Percentiles rank a stretch among this genome's conserved stretches.
phyloP scores from a whole-genome alignment of 2,797 vertebrate species.

The Rhinogobio ventralis region DNA sequence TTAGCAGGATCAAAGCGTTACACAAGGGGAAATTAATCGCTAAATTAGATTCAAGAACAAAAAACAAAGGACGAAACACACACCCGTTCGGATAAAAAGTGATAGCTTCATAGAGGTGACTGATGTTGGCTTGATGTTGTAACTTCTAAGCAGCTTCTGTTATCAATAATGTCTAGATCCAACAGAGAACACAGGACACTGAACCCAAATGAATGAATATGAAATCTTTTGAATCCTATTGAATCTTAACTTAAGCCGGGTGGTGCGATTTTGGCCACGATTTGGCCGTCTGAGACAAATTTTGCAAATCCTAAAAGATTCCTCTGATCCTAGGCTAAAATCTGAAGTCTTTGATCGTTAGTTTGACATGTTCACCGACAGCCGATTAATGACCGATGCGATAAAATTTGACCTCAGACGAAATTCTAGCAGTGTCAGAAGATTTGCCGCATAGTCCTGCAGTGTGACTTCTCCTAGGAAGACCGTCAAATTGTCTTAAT shows the following conservation, averaged over 20 bases:
- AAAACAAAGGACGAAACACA: conserved; percentile 28
- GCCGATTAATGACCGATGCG: too few relatives aligned
- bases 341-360: too few relatives aligned
- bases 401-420: too few relatives aligned
- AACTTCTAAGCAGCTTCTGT: conserved; percentile 9
- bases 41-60: conserved; percentile 41
- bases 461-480: too few relatives aligned
- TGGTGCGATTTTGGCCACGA: too few relatives aligned
- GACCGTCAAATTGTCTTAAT: too few relatives aligned
- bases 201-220: background rate
- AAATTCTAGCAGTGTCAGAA: too few relatives aligned
- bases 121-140: background rate
- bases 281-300: too few relatives aligned
- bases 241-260: background rate
- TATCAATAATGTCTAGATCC: conserved; percentile 4
- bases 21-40: conserved; percentile 47
- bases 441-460: too few relatives aligned
- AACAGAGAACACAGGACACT: background rate
- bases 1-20: conserved; percentile 38
- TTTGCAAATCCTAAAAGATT: too few relatives aligned
- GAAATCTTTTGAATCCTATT: background rate
- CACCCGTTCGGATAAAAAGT: background rate
- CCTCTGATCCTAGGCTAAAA: too few relatives aligned
- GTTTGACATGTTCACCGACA: too few relatives aligned
- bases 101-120: conserved; percentile 36